Base-by-base conservation (phyloP, 2,797 vertebrate species). In the Chelon auratus region DNA sequence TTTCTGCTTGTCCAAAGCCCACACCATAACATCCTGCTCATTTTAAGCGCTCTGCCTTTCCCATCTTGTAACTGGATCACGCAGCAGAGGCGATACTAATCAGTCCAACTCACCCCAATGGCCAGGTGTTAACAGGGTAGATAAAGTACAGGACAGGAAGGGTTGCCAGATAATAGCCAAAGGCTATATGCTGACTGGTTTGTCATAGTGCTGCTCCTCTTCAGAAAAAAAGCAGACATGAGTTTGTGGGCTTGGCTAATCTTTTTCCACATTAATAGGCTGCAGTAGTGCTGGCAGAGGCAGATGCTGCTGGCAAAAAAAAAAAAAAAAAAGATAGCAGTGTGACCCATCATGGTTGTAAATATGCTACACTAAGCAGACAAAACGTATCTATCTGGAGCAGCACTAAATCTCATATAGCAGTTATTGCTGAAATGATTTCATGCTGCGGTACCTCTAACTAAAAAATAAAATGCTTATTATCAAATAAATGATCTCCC, bases 21-120 rank as follows among this genome's bases (percentile, higher is more conserved):
- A 53, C 17, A 58, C 72, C 54, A 40, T 22, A 17, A 51, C 65
- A 75, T 72, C 51, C 14, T 65, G 40, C 60, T 59, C 62, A 61
- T 62, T 74, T 68, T 57, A 40, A 62, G 57, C 2, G 52, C 20
- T 22, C 9, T 3, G 51, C n/a, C 42, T 58, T 81, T 67, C 61
- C 42, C 52, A 69, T 33, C 52, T 33, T 72, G 67, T 70, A 80
- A 84, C 57, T 45, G 63, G 66, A 84, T 87, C 72, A 79, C 5
- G 68, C 43, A 58, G 77, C 62, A 68, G 57, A 77, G 63, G 68
- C 66, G 77, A 87, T 87, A 75, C 54, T 68, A 71, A 87, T 90
- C 83, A 81, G 75, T 66, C 64, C 48, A 72, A 48, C 2, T 63
- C 56, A 58, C 59, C 56, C 50, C 47, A 51, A n/a, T 67, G 75